phyloP scores from a whole-genome alignment of 1,140 invertebrate genomes.

The Mamestra configurata region DNA sequence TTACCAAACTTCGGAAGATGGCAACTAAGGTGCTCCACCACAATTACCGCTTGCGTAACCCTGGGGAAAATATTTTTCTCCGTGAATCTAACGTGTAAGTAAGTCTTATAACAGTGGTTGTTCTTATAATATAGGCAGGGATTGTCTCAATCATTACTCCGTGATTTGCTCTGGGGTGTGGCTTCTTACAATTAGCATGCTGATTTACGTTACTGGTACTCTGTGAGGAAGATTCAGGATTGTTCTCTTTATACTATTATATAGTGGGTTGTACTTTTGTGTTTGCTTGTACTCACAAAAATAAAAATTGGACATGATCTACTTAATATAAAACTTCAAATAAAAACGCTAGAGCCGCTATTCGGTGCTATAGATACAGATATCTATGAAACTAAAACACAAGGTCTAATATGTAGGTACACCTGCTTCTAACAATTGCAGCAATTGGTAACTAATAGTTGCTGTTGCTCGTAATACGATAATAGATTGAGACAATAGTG shows the following conservation, averaged over 20 bases:
- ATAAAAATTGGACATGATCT: constrained; percentile 67
- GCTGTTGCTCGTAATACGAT: constrained; percentile 64
- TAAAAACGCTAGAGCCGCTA: constrained; percentile 80
- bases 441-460: constrained; percentile 72
- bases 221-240: constrained; percentile 68
- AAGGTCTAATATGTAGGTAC: constrained; percentile 67
- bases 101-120: constrained; percentile 82
- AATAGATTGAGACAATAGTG: constrained; percentile 72
- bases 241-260: constrained; percentile 67
- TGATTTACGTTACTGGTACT: constrained; percentile 72
- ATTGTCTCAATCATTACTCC: constrained; percentile 70
- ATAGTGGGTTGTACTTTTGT: constrained; percentile 66
- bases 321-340: constrained; percentile 73
- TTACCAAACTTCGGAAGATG: constrained; percentile 87
- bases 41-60: constrained; percentile 88
- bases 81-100: constrained; percentile 88
- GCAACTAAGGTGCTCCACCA: constrained; percentile 88
- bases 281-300: constrained; percentile 68
- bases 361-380: constrained; percentile 76
- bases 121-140: constrained; percentile 77
- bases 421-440: constrained; percentile 75
- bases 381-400: constrained; percentile 78
- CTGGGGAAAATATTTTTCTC: constrained; percentile 88
- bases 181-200: constrained; percentile 82
- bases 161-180: constrained; percentile 76